A percentile compares a stretch with the other conserved stretches of the same genome.
phyloP scores from a whole-genome alignment of 1,140 invertebrate species.

The Brachystomella parvula region DNA sequence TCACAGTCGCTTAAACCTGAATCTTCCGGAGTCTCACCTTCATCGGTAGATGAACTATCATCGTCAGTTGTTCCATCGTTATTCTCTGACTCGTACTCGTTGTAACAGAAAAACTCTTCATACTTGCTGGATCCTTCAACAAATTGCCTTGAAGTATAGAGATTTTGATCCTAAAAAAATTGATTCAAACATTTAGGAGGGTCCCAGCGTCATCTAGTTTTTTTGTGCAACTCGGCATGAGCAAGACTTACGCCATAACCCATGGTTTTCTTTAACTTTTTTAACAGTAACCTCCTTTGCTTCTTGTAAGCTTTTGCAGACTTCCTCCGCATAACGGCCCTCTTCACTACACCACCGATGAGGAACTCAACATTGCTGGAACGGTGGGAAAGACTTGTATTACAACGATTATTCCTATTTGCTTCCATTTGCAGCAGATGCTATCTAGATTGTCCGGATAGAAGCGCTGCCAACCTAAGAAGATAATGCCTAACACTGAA shows the following conservation, averaged over 20 bases:
- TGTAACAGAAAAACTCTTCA: constrained; percentile 79
- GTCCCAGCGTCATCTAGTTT: too few relatives aligned
- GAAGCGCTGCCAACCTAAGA: too few relatives aligned
- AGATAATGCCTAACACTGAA: too few relatives aligned
- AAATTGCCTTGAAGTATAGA: constrained; percentile 33
- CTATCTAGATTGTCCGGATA: background rate
- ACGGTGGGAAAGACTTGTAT: constrained; percentile 8
- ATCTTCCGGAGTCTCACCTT: background rate
- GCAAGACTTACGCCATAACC: too few relatives aligned
- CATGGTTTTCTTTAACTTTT: constrained; percentile 26
- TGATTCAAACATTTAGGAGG: too few relatives aligned
- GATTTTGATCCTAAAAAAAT: constrained; percentile 34
- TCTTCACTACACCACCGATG: constrained; percentile 33
- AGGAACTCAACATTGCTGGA: constrained; percentile 26
- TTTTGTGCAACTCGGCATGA: too few relatives aligned
- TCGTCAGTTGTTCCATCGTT: constrained; percentile 42
- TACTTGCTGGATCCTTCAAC: constrained; percentile 60
- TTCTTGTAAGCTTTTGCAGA: constrained; percentile 13
- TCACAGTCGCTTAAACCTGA: background rate
- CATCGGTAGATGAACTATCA: background rate
- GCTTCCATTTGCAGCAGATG: background rate
- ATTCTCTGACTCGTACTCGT: constrained; percentile 74
- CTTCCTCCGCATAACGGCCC: constrained; percentile 25
- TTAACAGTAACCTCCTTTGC: constrained; percentile 26
- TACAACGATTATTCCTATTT: constrained; percentile 11